phyloP scores from a whole-genome alignment of 2,888 invertebrate genomes.

The Tortricodes alternella region DNA sequence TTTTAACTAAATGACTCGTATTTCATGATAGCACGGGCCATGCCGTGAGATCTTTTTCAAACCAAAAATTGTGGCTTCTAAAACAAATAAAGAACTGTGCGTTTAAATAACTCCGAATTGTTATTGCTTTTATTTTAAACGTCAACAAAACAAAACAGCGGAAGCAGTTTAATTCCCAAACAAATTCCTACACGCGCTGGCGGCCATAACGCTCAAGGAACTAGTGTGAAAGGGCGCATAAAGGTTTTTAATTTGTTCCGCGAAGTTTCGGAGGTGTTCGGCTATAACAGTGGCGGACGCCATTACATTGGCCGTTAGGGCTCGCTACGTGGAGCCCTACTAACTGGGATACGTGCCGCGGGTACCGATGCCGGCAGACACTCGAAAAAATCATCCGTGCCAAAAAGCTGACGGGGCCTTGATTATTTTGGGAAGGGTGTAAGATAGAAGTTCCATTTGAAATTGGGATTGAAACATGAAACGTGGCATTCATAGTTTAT shows the following conservation, averaged over 20 bases:
- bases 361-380: constrained; percentile 47
- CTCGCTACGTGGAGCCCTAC: constrained; percentile 74
- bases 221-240: constrained; percentile 49
- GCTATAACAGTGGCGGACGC: constrained; percentile 64
- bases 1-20: constrained; percentile 63
- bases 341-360: constrained; percentile 71
- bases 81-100: constrained; percentile 8
- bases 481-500: not conserved
- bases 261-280: constrained; percentile 54
- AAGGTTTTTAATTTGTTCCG: constrained; percentile 76
- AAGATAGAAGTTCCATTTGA: not conserved
- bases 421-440: constrained; percentile 11
- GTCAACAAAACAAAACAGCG: not conserved
- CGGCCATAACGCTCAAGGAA: constrained; percentile 44
- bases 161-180: constrained; percentile 43
- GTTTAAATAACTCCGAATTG: constrained; percentile 8
- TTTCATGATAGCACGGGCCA: constrained; percentile 55
- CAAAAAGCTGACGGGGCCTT: constrained; percentile 23
- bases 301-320: constrained; percentile 74
- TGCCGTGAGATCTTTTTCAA: constrained; percentile 45
- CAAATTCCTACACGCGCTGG: constrained; percentile 31
- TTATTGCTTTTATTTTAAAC: constrained; percentile 12
- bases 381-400: constrained; percentile 40
- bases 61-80: constrained; percentile 16
- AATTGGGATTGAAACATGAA: not conserved